Evolutionary conservation across 1,140 invertebrate species (phyloP), one percentile per base, ranked within the genome.

Genomic region (Drosophila kepulauana): DNA sequence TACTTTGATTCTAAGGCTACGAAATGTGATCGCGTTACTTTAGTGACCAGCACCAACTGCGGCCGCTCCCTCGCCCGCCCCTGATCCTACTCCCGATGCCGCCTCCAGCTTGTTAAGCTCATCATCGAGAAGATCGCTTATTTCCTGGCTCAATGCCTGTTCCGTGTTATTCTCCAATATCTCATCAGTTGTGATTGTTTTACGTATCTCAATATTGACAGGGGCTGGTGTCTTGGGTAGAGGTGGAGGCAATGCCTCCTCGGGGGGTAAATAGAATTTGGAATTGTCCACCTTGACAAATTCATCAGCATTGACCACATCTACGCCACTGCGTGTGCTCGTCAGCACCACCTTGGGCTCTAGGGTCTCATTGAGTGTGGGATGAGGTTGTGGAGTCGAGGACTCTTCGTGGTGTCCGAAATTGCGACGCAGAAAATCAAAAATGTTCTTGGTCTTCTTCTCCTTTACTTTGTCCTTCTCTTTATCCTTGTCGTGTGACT

Each of bases 371-470:
- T 85, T 91, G 28, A 78, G 65, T 6, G 82, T 85, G 57, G 78
- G 78, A 64, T 81, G 81, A 8, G 51, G 41, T 28, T 56, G 77
- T 7, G 57, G 54, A 20, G 74, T 43, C 3, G 68, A n/a, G 13
- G 69, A 38, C 20, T 90, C 81, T 5, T 87, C 80, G 20, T 90
- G 87, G 15, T 91, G 73, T 25, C 91, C 91, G 5, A 92, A 92
- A 64, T 92, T 92, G 7, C 84, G 79, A 51, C 87, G 87, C 25
- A 92, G 54, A 54, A 92, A 92, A 59, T 92, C 91, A 5, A 92
- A 92, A 49, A 92, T 92, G 56, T 92, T 92, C 63, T 92, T 92
- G 0, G 90, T 79, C 52, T 92, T 92, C 69, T 92, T 91, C 4
- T 82, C 74, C 49, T 88, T 92, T 1, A 54, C 25, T 61, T 62